phyloP scores from a whole-genome alignment of 2,797 vertebrate species.

The Polyboroides typus region DNA sequence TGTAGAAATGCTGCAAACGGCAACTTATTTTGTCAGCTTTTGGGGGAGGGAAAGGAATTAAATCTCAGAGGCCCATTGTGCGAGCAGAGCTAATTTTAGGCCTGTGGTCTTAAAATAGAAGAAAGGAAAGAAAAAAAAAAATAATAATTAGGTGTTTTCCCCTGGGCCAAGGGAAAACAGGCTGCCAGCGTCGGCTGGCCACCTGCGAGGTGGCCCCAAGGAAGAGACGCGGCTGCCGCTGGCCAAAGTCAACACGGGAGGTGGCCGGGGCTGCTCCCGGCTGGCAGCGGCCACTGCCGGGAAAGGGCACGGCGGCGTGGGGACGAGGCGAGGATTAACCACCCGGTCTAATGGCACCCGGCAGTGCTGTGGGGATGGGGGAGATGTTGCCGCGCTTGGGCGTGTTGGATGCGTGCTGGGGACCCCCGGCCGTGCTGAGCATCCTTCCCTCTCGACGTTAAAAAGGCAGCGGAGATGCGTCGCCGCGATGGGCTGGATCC shows the following conservation, averaged over 20 bases:
- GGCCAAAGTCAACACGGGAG: neutral
- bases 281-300: neutral
- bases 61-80: slow-evolving; percentile 35
- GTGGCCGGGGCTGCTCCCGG: neutral
- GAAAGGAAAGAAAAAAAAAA: neutral
- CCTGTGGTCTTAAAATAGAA: slow-evolving; percentile 32
- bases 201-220: neutral
- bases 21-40: neutral
- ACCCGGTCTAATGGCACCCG: neutral
- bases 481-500: neutral
- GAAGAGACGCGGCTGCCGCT: neutral
- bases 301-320: neutral
- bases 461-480: neutral
- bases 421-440: neutral
- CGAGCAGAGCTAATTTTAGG: neutral
- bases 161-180: neutral
- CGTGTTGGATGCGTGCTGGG: neutral
- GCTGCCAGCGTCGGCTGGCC: neutral
- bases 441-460: accelerated
- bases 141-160: neutral
- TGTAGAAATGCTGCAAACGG: neutral
- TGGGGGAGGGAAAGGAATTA: neutral
- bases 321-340: neutral
- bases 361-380: no score
- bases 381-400: neutral